These are phyloP conservation scores for Onychomys arenicola DNA, from an alignment of 2,797 vertebrate species.

Conservation along the genomic window DNA sequence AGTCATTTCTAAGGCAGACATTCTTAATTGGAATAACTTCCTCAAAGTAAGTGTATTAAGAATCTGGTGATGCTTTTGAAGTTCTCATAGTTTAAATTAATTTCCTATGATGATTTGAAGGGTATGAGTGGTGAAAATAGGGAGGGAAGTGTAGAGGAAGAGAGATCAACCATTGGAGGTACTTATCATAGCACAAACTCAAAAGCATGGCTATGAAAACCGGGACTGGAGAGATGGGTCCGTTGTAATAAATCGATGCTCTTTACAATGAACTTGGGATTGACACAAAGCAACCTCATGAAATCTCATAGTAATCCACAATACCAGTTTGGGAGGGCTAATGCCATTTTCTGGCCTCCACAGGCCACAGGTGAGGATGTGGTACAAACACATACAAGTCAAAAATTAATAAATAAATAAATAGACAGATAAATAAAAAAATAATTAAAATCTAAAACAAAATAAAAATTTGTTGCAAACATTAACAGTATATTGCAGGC, in stretches of 20 bases:
- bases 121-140: not conserved
- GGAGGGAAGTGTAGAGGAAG: accelerated
- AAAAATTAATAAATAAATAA: not conserved
- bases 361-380: not conserved
- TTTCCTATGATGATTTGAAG: not conserved
- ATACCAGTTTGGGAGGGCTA: not conserved
- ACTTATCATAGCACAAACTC: not conserved
- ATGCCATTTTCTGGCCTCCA: not conserved
- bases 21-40: conserved; percentile 28
- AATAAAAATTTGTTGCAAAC: not conserved
- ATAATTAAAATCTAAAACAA: not conserved
- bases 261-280: not conserved
- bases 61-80: not conserved
- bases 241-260: not conserved
- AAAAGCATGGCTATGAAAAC: not conserved
- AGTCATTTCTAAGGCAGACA: conserved; percentile 9
- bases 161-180: not conserved
- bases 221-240: not conserved
- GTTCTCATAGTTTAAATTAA: not conserved
- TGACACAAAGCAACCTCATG: not conserved
- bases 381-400: no score
- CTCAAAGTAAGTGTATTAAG: not conserved
- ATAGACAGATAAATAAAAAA: not conserved
- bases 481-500: not conserved
- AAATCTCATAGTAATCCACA: not conserved